Conservation (phyloP, 1,140 invertebrate species). For the Laodelphax striatellus region DNA sequence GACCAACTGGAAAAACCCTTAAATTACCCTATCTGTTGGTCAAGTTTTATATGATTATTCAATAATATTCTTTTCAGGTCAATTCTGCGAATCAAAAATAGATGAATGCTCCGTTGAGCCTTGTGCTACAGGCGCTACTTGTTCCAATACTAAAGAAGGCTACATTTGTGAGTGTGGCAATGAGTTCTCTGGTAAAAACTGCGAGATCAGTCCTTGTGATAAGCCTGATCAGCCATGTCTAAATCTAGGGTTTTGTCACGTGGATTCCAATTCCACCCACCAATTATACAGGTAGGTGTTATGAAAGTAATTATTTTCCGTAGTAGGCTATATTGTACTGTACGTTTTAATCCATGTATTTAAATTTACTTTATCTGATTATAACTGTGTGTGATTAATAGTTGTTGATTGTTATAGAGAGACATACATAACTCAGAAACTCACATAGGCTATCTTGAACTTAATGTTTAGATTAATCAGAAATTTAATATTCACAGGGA, state of each 20-base stretch:
- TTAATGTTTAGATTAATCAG: no score
- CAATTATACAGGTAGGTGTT: conserved; percentile 45
- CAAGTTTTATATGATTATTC: no score
- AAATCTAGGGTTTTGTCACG: conserved; percentile 5
- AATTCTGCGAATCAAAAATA: conserved; percentile 28
- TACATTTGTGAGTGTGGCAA: conserved; percentile 30
- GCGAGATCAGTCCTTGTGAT: conserved; percentile 63
- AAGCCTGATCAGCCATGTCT: conserved; percentile 40
- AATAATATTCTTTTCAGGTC: conserved; percentile 31
- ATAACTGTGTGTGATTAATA: no score
- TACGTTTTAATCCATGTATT: no score
- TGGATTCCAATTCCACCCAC: conserved; percentile 37
- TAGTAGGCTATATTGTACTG: no score
- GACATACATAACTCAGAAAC: no score
- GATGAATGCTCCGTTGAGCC: conserved; percentile 37
- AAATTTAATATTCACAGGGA: no score
- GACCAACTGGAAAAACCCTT: no score
- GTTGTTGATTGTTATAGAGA: no score
- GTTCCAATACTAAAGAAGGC: conserved; percentile 52
- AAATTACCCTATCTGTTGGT: no score
- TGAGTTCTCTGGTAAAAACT: conserved; percentile 39
- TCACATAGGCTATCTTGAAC: no score
- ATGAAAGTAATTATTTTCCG: neutral
- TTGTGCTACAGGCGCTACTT: conserved; percentile 51
- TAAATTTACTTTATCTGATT: no score